Percentiles rank a stretch among this genome's conserved stretches.
phyloP scores from a whole-genome alignment of 2,797 vertebrate genomes.

The Staurois parvus region DNA sequence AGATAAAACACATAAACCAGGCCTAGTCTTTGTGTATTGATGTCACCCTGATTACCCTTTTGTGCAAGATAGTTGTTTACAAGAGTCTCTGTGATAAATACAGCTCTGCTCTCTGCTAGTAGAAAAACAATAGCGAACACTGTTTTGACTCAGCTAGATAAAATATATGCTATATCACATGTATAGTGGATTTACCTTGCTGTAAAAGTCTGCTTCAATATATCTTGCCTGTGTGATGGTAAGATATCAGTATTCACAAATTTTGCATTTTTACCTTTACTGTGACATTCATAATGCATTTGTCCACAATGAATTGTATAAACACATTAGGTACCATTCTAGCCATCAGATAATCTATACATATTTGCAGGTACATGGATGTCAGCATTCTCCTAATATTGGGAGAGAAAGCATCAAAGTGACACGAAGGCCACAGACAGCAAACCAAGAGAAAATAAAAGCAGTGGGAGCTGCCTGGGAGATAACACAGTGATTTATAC shows the following conservation, averaged over 20 bases:
- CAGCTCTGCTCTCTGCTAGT: background rate
- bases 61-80: background rate
- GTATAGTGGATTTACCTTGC: background rate
- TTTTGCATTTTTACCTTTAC: constrained; percentile 10
- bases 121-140: background rate
- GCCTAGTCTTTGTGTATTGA: background rate
- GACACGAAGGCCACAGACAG: constrained; percentile 28
- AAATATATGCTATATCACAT: background rate
- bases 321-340: constrained; percentile 18
- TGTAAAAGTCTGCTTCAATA: background rate
- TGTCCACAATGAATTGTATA: constrained; percentile 11
- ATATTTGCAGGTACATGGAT: constrained; percentile 33
- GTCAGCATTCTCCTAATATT: constrained; percentile 25
- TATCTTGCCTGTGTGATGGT: background rate
- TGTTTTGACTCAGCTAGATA: background rate
- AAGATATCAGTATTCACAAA: background rate
- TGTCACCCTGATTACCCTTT: background rate
- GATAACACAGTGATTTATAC: constrained; percentile 47
- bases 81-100: background rate
- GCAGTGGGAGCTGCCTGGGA: constrained; percentile 20
- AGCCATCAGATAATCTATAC: constrained; percentile 1
- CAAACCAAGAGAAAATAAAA: constrained; percentile 45
- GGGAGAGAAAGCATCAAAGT: constrained; percentile 28
- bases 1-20: background rate
- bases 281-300: constrained; percentile 19